Percentiles rank a stretch among this genome's conserved stretches.
phyloP scores from a whole-genome alignment of 2,888 invertebrate species.

The Trichacis sp. region DNA sequence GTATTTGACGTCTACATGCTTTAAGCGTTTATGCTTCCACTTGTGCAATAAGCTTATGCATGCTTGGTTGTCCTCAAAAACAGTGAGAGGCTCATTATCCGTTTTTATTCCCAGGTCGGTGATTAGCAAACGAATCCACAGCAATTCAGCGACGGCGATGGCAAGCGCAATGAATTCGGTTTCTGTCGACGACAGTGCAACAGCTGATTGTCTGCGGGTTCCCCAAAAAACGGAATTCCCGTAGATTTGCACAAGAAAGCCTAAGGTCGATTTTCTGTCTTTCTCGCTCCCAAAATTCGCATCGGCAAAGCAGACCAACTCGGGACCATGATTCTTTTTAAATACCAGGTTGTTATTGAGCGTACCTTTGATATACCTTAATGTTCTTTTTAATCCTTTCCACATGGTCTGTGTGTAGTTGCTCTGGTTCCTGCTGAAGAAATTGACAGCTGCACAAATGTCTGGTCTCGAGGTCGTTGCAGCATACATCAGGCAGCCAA shows the following conservation, averaged over 20 bases:
- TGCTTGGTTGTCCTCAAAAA: constrained; percentile 47
- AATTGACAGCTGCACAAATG: constrained; percentile 23
- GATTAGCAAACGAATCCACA: constrained; percentile 49
- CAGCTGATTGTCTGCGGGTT: constrained; percentile 51
- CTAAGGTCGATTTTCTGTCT: constrained; percentile 51
- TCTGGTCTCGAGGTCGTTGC: constrained; percentile 39
- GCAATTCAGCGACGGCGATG: constrained; percentile 41
- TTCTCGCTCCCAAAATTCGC: constrained; percentile 3
- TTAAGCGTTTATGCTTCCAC: constrained; percentile 45
- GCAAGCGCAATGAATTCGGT: constrained; percentile 55
- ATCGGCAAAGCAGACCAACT: constrained; percentile 3
- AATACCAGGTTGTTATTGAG: background rate
- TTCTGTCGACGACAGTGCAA: constrained; percentile 51
- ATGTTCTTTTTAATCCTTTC: constrained; percentile 31
- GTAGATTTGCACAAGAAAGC: constrained; percentile 48
- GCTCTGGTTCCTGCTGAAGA: background rate
- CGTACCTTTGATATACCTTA: constrained; percentile 30
- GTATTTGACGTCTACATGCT: constrained; percentile 45
- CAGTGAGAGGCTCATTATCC: constrained; percentile 15
- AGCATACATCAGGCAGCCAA: constrained; percentile 38
- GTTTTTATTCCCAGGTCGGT: constrained; percentile 35
- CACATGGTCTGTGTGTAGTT: constrained; percentile 2
- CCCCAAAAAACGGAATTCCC: constrained; percentile 50
- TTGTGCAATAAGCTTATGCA: constrained; percentile 41
- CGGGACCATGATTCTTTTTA: background rate